Percentiles rank a stretch among this genome's conserved stretches.
These are phyloP conservation scores for Ciconia nigra DNA, from an alignment of 2,797 vertebrate genomes.

Conservation along the genomic window DNA sequence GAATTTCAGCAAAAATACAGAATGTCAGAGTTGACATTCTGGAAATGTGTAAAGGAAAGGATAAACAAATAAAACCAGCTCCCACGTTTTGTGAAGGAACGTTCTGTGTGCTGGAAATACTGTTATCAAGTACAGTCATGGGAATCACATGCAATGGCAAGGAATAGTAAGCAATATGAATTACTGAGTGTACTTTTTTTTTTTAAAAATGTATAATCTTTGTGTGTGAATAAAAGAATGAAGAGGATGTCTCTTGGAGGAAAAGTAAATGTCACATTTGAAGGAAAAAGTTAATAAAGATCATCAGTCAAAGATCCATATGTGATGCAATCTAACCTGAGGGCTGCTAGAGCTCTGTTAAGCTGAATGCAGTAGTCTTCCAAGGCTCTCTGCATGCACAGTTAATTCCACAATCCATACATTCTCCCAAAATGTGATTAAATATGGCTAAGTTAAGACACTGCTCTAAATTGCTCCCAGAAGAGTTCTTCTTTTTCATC, in stretches of 20 bases:
- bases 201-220: neutral
- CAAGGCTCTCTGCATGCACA: neutral
- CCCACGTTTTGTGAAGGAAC: neutral
- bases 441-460: neutral
- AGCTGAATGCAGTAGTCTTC: neutral
- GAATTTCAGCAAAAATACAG: neutral
- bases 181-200: neutral
- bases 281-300: neutral
- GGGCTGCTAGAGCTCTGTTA: neutral
- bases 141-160: neutral
- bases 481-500: neutral
- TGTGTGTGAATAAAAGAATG: neutral
- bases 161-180: neutral
- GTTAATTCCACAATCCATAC: neutral
- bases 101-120: neutral
- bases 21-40: slow-evolving; percentile 1
- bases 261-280: neutral
- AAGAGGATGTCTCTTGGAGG: neutral
- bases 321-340: neutral
- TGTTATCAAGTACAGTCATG: neutral
- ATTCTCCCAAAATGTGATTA: slow-evolving; percentile 2
- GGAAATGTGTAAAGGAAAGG: neutral
- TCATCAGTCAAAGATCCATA: neutral
- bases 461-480: neutral
- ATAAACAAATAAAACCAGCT: slow-evolving; percentile 27